Conservation (phyloP, 2,888 invertebrate genomes). For the Orgyia antiqua region DNA sequence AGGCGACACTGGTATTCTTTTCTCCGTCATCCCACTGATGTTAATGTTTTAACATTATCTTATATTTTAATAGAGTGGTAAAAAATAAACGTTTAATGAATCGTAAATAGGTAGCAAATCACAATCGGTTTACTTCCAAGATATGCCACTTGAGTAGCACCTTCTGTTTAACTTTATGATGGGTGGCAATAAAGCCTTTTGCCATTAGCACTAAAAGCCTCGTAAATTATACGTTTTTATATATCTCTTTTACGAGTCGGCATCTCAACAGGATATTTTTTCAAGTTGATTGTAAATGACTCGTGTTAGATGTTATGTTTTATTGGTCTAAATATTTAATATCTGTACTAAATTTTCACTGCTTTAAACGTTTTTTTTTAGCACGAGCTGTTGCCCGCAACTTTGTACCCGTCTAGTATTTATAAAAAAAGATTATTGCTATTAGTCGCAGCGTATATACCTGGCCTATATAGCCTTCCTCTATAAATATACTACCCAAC, state of each 20-base stretch:
- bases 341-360: not conserved
- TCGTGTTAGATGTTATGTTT: slow-evolving; percentile 11
- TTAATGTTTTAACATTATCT: too few relatives aligned
- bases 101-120: slow-evolving; percentile 12
- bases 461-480: too few relatives aligned
- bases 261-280: slow-evolving; percentile 25
- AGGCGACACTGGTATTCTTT: too few relatives aligned
- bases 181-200: slow-evolving; percentile 46
- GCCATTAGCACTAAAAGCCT: slow-evolving; percentile 55
- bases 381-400: too few relatives aligned
- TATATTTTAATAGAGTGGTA: too few relatives aligned
- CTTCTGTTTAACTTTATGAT: slow-evolving; percentile 43
- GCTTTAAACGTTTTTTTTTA: not conserved
- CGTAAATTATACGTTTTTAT: slow-evolving; percentile 57
- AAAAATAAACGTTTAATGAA: too few relatives aligned
- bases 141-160: slow-evolving; percentile 34
- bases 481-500: too few relatives aligned
- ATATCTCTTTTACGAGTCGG: slow-evolving; percentile 33
- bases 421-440: too few relatives aligned
- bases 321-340: not conserved
- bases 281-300: slow-evolving; percentile 18
- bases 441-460: too few relatives aligned
- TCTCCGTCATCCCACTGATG: too few relatives aligned
- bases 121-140: slow-evolving; percentile 21
- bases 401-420: too few relatives aligned